These are phyloP conservation scores for Porites australiensis DNA, from an alignment of 64 coral and sea anemone genomes.

Conservation along the genomic window DNA sequence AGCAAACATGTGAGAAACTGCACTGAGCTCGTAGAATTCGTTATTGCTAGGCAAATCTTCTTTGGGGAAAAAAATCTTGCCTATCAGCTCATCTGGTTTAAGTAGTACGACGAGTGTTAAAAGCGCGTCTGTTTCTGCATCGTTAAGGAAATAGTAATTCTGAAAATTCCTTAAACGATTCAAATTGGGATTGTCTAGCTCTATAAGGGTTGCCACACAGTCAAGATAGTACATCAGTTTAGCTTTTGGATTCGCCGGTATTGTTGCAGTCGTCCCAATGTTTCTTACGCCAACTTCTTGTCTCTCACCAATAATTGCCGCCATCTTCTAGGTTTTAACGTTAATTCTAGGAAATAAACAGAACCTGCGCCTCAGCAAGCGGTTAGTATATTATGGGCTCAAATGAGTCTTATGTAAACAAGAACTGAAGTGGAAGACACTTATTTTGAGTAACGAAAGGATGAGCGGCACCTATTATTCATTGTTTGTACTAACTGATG, in stretches of 20 bases:
- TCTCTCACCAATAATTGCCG: neutral
- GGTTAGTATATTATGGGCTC: too few species aligned
- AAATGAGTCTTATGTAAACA: too few species aligned
- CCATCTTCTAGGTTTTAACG: too few species aligned
- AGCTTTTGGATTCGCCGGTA: neutral
- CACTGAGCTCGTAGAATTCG: constrained; percentile 8
- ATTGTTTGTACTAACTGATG: too few species aligned
- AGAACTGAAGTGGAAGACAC: too few species aligned
- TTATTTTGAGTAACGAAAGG: too few species aligned
- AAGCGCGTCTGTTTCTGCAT: constrained; percentile 16
- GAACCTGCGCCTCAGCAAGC: too few species aligned
- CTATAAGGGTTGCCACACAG: neutral
- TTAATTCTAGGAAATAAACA: too few species aligned
- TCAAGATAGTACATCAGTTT: constrained; percentile 30
- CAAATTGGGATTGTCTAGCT: neutral
- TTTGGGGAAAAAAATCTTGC: constrained; percentile 13
- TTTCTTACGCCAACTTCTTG: constrained; percentile 12
- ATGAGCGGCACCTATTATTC: too few species aligned
- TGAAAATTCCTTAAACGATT: neutral
- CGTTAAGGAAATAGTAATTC: neutral
- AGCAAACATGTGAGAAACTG: constrained; percentile 6
- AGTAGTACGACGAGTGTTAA: constrained; percentile 15
- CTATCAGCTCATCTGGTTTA: constrained; percentile 23
- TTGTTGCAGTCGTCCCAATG: neutral
- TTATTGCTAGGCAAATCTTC: neutral